These are phyloP conservation scores for Conus canariensis DNA, from an alignment of 2,888 invertebrate genomes.

Conservation along the genomic window DNA sequence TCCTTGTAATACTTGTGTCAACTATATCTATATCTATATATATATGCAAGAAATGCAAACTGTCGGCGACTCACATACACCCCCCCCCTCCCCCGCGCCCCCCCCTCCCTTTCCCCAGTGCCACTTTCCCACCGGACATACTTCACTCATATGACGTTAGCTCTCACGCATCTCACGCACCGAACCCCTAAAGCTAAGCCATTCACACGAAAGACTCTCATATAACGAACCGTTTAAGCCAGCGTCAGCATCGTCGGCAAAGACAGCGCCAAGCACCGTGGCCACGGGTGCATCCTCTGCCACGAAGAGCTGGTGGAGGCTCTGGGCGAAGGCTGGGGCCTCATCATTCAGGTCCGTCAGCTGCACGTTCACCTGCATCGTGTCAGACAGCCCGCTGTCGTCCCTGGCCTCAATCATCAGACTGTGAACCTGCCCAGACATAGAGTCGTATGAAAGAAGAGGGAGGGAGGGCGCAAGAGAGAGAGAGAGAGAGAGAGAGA, in stretches of 20 bases:
- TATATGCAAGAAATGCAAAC: too few relatives aligned
- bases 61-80: too few relatives aligned
- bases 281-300: constrained; percentile 54
- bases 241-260: constrained; percentile 46
- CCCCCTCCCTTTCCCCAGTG: too few relatives aligned
- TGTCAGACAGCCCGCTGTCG: constrained; percentile 46
- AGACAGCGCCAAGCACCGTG: constrained; percentile 41
- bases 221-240: not conserved
- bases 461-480: too few relatives aligned
- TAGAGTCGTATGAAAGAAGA: too few relatives aligned
- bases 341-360: constrained; percentile 64
- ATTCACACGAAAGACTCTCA: too few relatives aligned
- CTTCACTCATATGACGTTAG: not conserved
- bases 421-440: constrained; percentile 41
- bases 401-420: constrained; percentile 59
- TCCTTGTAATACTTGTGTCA: too few relatives aligned
- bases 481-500: too few relatives aligned
- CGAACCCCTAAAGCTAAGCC: too few relatives aligned
- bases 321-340: constrained; percentile 52
- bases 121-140: not conserved
- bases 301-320: constrained; percentile 51
- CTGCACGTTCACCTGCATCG: constrained; percentile 55
- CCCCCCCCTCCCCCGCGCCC: too few relatives aligned
- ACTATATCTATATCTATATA: too few relatives aligned
- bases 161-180: not conserved